Conservation (phyloP, 2,888 invertebrate genomes). For the Pachydiplax longipennis region DNA sequence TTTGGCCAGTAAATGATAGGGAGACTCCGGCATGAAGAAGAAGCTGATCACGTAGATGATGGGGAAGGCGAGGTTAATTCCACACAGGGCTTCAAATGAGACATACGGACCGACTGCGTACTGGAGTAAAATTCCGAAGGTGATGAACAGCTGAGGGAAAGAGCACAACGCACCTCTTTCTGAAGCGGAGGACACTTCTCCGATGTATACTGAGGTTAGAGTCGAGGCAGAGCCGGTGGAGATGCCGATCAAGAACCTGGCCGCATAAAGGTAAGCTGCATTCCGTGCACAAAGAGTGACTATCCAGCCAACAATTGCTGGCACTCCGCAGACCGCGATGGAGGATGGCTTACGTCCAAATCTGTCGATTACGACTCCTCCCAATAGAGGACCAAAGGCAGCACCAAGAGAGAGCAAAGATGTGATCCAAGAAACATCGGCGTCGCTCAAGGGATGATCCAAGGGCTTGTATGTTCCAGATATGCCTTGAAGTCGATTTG, state of each 20-base stretch:
- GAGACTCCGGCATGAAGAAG: constrained; percentile 69
- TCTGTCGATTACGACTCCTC: constrained; percentile 65
- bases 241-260: constrained; percentile 51
- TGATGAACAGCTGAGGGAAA: constrained; percentile 52
- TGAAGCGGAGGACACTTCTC: constrained; percentile 52
- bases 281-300: constrained; percentile 45
- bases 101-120: constrained; percentile 58
- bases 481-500: constrained; percentile 56
- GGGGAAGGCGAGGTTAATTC: constrained; percentile 62
- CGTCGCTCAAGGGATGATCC: constrained; percentile 60
- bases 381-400: constrained; percentile 67
- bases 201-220: constrained; percentile 52
- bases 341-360: constrained; percentile 66
- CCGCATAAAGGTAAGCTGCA: constrained; percentile 49
- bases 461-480: constrained; percentile 60
- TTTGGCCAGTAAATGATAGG: constrained; percentile 65
- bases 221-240: constrained; percentile 53
- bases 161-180: constrained; percentile 53
- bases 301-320: constrained; percentile 61
- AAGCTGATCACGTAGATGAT: constrained; percentile 62
- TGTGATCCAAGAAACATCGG: constrained; percentile 76
- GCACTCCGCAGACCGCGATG: constrained; percentile 56
- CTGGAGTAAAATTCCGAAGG: constrained; percentile 52
- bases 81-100: constrained; percentile 58
- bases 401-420: constrained; percentile 76